Percentiles rank a stretch among this genome's conserved stretches.
These are phyloP conservation scores for Cyprinodon tularosa DNA, from an alignment of 2,113 vertebrate species.

Conservation along the genomic window DNA sequence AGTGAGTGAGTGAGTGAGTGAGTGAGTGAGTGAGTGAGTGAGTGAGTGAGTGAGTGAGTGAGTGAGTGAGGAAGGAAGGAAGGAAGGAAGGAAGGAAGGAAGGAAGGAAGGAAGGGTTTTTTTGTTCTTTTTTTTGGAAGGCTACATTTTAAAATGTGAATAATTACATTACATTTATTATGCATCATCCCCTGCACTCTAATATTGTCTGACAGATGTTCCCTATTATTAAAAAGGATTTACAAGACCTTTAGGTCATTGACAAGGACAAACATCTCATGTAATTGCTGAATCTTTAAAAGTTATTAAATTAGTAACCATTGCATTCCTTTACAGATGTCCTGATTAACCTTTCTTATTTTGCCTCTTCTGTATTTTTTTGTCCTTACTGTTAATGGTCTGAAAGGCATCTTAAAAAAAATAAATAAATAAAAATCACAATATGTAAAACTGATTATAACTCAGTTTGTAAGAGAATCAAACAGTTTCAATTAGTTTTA, in stretches of 20 bases:
- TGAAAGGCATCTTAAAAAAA: not conserved
- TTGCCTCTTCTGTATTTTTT: not conserved
- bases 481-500: too few species aligned
- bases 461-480: not conserved
- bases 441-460: not conserved
- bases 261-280: slow-evolving; percentile 21
- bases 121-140: too few species aligned
- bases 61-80: too few species aligned
- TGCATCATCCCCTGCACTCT: not conserved
- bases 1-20: too few species aligned
- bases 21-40: too few species aligned
- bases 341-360: not conserved
- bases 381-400: not conserved
- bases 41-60: too few species aligned
- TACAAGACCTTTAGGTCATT: slow-evolving; percentile 4
- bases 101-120: too few species aligned
- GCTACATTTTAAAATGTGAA: too few species aligned
- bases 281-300: slow-evolving; percentile 12
- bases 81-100: too few species aligned
- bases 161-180: not conserved
- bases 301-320: not conserved
- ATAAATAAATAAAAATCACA: not conserved
- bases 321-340: not conserved
- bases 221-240: not conserved
- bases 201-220: not conserved